Evolutionary conservation across 2,113 vertebrate species (phyloP).

Genomic region (Caretta caretta): DNA sequence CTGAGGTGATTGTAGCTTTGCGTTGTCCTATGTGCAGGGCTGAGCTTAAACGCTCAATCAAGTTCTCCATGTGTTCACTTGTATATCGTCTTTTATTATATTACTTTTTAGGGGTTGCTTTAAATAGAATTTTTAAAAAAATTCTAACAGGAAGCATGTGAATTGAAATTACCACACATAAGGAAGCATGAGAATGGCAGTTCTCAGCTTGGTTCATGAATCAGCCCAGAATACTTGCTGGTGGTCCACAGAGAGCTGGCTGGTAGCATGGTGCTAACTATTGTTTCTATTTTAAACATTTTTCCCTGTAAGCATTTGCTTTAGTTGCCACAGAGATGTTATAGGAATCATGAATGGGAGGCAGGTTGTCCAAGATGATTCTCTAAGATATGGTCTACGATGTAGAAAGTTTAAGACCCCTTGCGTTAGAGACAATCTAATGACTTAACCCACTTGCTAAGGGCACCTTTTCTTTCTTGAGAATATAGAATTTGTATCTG

Average conservation of each 20-base stretch:
- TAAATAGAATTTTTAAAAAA: not conserved
- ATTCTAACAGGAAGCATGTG: not conserved
- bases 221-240: not conserved
- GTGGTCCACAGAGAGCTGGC: not conserved
- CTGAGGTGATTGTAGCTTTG: not conserved
- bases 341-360: not conserved
- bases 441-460: too few species aligned
- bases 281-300: not conserved
- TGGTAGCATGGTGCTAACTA: not conserved
- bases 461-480: not conserved
- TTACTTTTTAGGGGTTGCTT: not conserved
- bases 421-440: not conserved
- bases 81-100: not conserved
- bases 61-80: not conserved
- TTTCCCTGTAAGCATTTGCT: not conserved
- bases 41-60: not conserved
- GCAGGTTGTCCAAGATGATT: too few species aligned
- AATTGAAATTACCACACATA: not conserved
- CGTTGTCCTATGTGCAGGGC: not conserved
- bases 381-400: too few species aligned
- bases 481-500: not conserved
- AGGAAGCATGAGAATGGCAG: not conserved
- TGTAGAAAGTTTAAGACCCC: constrained; percentile 34
- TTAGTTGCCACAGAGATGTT: constrained; percentile 47
- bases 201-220: not conserved